These are phyloP conservation scores for Pseudonaja textilis DNA, from an alignment of 2,113 vertebrate genomes.

Conservation along the genomic window DNA sequence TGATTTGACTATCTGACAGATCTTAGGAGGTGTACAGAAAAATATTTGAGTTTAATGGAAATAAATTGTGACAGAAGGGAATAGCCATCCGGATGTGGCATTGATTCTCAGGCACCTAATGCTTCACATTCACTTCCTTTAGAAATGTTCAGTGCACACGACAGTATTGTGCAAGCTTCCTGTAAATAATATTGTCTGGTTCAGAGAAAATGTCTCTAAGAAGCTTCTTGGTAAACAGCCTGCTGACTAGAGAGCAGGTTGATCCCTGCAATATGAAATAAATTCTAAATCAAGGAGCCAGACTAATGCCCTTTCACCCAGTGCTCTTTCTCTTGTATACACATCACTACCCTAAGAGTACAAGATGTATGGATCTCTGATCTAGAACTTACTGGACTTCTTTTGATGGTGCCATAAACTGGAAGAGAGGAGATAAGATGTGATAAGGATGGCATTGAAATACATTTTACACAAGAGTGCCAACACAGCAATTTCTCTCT, in stretches of 20 bases:
- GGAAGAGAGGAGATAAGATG: background rate
- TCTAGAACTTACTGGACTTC: background rate
- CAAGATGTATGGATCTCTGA: background rate
- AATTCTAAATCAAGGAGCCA: constrained; percentile 4
- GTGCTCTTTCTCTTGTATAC: background rate
- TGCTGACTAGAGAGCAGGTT: background rate
- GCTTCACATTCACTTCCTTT: background rate
- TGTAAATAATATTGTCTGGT: background rate
- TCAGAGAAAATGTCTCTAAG: background rate
- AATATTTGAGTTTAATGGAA: background rate
- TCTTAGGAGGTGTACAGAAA: background rate
- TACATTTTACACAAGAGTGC: background rate
- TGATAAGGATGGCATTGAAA: background rate
- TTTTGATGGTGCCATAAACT: background rate
- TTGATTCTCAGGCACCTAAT: background rate
- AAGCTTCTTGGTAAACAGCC: background rate
- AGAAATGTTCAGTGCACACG: background rate
- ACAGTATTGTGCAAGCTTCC: background rate
- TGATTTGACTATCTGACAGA: background rate
- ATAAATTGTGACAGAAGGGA: background rate
- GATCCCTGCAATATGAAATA: background rate
- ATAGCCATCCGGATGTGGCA: background rate
- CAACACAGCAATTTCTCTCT: background rate
- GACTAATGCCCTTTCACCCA: constrained; percentile 2
- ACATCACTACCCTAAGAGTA: background rate